Evolutionary conservation across 2,113 vertebrate genomes (phyloP), one percentile per base, ranked within the genome.

Genomic region (Neodontobutis hainanensis): DNA sequence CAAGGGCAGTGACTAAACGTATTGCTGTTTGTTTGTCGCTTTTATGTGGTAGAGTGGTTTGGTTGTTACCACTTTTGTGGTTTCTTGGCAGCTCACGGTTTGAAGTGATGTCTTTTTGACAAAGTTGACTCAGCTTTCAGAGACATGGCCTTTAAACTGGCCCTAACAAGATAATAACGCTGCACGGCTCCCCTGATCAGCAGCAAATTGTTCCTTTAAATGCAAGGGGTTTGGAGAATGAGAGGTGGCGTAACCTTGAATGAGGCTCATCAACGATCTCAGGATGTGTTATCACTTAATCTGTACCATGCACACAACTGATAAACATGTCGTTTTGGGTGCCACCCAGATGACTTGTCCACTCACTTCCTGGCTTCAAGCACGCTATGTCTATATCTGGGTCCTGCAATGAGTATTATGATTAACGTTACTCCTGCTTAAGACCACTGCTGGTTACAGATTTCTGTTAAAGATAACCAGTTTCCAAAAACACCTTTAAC

Each of bases 121-220:
- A 60, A 68, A 61, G 68, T 67, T 45, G 6, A 50, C 42, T 65
- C 75, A 66, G 75, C 80, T 78, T 69, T 88, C 35, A 65, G 73
- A 86, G 74, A 81, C 72, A 11, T 53, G 66, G 66, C 66, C 81
- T 80, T 78, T 83, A 84, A 74, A 84, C 81, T 73, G 69, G 61
- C 62, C 56, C 65, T 68, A 84, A 83, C 75, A 83, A 84, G 81
- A 82, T 84, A 87, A 92, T 82, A 83, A 80, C 77, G 11, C 61
- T 4, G 10, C 65, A 62, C 53, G 2, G 62, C 50, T 83, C 61
- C 43, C 52, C 55, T 4, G 70, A 86, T 85, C 83, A 83, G 68
- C 51, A 61, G 78, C 70, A 82, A 84, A 85, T 73, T 79, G 68
- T 81, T 72, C 70, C 68, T 73, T 75, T 77, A 77, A 83, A 68